Conservation (phyloP, 2,888 invertebrate species). For the Erebia ligea region DNA sequence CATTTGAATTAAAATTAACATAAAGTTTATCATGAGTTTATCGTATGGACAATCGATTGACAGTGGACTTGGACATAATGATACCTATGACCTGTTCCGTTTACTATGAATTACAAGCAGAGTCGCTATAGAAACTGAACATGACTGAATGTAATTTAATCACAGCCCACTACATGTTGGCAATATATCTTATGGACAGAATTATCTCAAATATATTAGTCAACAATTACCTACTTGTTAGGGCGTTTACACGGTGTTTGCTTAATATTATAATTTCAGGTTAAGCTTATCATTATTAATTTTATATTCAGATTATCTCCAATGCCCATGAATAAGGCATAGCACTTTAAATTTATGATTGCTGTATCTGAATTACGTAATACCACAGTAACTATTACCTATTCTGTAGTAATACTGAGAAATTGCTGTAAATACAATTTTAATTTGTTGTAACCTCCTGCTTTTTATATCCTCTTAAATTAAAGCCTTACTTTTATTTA, state of each 20-base stretch:
- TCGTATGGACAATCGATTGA: constrained; percentile 27
- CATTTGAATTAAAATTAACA: constrained; percentile 28
- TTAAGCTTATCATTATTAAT: constrained; percentile 23
- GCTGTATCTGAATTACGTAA: constrained; percentile 8
- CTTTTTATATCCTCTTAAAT: background rate
- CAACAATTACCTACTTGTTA: constrained; percentile 39
- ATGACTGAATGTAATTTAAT: constrained; percentile 36
- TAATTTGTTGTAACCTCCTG: background rate
- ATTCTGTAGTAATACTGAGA: constrained; percentile 13
- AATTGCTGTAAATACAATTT: background rate
- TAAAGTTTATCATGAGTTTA: constrained; percentile 26
- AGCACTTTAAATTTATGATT: constrained; percentile 1
- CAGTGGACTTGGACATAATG: constrained; percentile 32
- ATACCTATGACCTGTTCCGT: constrained; percentile 24
- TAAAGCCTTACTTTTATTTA: background rate
- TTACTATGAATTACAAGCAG: constrained; percentile 28
- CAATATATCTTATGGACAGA: constrained; percentile 39
- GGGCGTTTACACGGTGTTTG: constrained; percentile 34
- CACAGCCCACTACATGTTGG: constrained; percentile 35
- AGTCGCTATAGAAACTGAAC: constrained; percentile 25
- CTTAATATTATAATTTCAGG: constrained; percentile 26
- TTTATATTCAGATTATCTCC: constrained; percentile 21
- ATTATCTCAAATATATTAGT: constrained; percentile 42
- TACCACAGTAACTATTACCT: too few relatives aligned
- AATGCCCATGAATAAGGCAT: constrained; percentile 10